Conservation (phyloP, 2,797 vertebrate species). For the Etheostoma nigrum region DNA sequence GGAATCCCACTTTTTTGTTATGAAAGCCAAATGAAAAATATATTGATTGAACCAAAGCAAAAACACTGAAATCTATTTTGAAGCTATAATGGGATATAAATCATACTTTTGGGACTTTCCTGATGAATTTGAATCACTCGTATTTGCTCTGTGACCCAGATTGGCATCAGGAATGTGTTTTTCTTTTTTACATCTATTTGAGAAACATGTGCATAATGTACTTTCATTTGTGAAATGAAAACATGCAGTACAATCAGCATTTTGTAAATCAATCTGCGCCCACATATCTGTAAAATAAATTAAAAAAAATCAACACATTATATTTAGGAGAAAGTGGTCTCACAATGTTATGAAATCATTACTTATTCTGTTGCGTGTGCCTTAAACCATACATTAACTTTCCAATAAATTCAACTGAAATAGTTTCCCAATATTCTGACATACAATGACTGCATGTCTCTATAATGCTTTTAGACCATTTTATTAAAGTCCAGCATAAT, state of each 20-base stretch:
- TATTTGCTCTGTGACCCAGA: not conserved
- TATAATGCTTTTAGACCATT: not conserved
- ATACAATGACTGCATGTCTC: not conserved
- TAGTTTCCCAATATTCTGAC: not conserved
- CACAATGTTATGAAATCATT: not conserved
- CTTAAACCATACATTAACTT: not conserved
- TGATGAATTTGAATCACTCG: slow-evolving; percentile 8
- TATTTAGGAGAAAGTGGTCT: not conserved
- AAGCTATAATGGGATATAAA: slow-evolving; percentile 28
- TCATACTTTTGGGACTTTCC: not conserved
- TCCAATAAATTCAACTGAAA: not conserved
- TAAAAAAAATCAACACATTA: not conserved
- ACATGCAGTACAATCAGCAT: not conserved
- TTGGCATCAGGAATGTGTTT: not conserved
- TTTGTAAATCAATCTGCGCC: not conserved
- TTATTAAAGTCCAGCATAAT: not conserved
- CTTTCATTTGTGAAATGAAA: not conserved
- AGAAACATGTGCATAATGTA: not conserved
- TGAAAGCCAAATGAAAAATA: slow-evolving; percentile 25
- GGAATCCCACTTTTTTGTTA: slow-evolving; percentile 27
- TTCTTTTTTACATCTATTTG: not conserved
- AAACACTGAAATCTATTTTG: slow-evolving; percentile 24
- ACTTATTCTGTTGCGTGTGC: not conserved
- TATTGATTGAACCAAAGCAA: slow-evolving; percentile 24
- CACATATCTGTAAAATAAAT: not conserved